These are phyloP conservation scores for Aphis craccivora DNA, from an alignment of 1,140 invertebrate genomes.

Conservation along the genomic window DNA sequence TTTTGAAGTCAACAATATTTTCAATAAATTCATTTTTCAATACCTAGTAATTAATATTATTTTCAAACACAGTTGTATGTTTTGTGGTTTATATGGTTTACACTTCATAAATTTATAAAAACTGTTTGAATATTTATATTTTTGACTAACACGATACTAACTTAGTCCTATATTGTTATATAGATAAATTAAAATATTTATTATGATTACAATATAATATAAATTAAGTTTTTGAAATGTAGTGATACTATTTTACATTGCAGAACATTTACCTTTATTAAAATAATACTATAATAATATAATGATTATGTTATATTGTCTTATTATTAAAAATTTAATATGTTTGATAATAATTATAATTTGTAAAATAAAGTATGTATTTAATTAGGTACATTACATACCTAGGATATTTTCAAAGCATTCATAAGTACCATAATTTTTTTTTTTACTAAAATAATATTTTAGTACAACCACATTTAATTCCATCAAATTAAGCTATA, in stretches of 20 bases:
- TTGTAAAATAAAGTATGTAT: neutral
- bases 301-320: neutral
- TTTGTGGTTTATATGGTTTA: neutral
- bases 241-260: neutral
- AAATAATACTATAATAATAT: neutral
- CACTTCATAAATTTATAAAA: neutral
- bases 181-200: slow-evolving; percentile 1
- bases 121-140: neutral
- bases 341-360: neutral
- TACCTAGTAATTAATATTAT: neutral
- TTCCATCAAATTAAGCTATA: neutral
- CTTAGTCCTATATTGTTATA: neutral
- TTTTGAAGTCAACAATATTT: neutral
- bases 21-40: neutral
- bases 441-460: neutral
- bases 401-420: neutral
- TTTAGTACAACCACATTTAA: neutral
- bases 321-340: neutral
- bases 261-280: neutral
- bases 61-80: neutral
- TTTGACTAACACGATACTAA: neutral
- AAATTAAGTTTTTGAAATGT: neutral
- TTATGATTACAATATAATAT: slow-evolving; percentile 3
- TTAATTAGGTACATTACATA: neutral
- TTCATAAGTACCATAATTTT: neutral